These are phyloP conservation scores for Agrotis segetum DNA, from an alignment of 2,888 invertebrate genomes.

Conservation along the genomic window DNA sequence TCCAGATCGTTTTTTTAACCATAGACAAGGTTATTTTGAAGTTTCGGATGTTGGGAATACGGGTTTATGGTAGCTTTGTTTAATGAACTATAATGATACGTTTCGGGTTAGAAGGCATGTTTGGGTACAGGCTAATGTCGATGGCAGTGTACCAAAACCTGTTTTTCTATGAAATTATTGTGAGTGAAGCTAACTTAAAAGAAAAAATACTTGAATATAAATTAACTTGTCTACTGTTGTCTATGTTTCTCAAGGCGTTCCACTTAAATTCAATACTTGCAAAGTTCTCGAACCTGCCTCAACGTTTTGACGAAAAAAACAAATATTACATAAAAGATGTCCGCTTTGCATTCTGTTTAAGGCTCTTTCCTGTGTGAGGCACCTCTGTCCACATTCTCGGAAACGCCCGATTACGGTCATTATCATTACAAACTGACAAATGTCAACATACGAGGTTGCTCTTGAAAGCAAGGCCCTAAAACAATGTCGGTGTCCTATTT, in stretches of 20 bases:
- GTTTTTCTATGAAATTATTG: constrained; percentile 57
- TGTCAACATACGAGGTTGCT: constrained; percentile 64
- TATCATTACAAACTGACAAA: constrained; percentile 63
- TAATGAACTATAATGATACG: constrained; percentile 68
- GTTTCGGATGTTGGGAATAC: constrained; percentile 62
- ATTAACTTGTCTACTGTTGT: background rate
- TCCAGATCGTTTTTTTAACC: constrained; percentile 76
- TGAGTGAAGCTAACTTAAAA: constrained; percentile 23
- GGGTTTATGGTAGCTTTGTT: constrained; percentile 67
- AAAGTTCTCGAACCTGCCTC: constrained; percentile 25
- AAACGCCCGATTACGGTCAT: constrained; percentile 65
- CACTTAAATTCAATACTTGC: background rate
- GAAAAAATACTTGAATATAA: constrained; percentile 7
- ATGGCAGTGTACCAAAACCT: constrained; percentile 45
- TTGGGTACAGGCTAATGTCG: constrained; percentile 57
- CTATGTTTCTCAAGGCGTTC: background rate
- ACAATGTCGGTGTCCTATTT: constrained; percentile 37
- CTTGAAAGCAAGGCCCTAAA: constrained; percentile 57
- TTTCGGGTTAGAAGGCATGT: constrained; percentile 55
- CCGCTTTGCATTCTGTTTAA: constrained; percentile 44
- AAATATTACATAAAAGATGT: constrained; percentile 34
- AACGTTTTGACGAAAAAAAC: constrained; percentile 41
- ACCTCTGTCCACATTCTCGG: constrained; percentile 63
- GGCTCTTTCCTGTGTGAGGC: constrained; percentile 56
- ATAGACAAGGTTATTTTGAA: constrained; percentile 71